Base-by-base conservation (phyloP, 2,888 invertebrate species). In the Orthosia incerta region DNA sequence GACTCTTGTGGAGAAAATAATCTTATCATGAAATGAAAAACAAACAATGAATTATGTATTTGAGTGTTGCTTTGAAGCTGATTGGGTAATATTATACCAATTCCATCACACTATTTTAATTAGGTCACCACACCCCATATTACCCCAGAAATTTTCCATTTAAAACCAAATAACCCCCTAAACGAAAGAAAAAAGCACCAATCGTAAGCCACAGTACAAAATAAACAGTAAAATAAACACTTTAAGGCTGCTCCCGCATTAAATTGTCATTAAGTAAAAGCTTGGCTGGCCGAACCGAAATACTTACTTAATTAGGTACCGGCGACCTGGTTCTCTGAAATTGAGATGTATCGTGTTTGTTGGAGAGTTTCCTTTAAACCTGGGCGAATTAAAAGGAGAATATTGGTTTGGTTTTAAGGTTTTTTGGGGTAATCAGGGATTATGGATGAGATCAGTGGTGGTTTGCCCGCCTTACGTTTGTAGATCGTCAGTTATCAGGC, bases 261-360 rank as follows among this genome's bases (percentile, higher is more conserved):
- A 95, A 95, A 95, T 95, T 94, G 95, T 94, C 94, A 95, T 95
- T 95, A 95, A 92, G 91, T 92, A 90, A 93, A 92, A 91, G 93
- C 94, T 88, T 86, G 88, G 91, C 87, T 87, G 89, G 86, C 82
- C 85, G 86, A 89, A 90, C 88, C 86, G 86, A 88, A 90, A 89
- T 91, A 92, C 93, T 94, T 92, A 93, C 93, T 94, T 94, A 94
- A 94, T 95, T 94, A 94, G 92, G 87, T 89, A 87, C 90, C 88
- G 77, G 86, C 70, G 82, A 86, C 81, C 86, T 87, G 80, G 51
- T 85, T 82, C 84, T 75, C 83, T 78, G 77, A 89, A 91, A 94
- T 94, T 90, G 89, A 94, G 92, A 94, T 91, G 82, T 90, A 94
- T 89, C 78, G 89, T 90, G 91, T 91, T 92, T 91, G 89, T 87